phyloP scores from a whole-genome alignment of 2,113 vertebrate genomes.

The Hystrix cristata region DNA sequence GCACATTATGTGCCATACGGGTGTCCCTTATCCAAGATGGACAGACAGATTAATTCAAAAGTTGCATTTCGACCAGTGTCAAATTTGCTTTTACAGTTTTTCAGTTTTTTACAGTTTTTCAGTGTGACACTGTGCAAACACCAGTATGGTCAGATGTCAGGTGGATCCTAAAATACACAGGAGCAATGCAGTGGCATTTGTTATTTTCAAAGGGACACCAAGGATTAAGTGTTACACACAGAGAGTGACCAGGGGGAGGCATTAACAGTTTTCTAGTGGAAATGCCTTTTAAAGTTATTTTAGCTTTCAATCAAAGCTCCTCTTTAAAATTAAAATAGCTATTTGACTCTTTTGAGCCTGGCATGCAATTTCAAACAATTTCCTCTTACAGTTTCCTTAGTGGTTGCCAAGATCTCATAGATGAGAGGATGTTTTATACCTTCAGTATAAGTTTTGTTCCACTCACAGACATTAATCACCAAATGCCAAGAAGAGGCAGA shows the following conservation, averaged over 20 bases:
- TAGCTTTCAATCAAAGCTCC: neutral
- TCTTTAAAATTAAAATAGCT: constrained; percentile 66
- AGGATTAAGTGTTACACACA: neutral
- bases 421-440: constrained; percentile 62
- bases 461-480: constrained; percentile 61
- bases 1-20: too few species aligned
- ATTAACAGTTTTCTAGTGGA: neutral
- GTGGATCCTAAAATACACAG: neutral
- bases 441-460: constrained; percentile 47
- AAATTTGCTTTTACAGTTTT: too few species aligned
- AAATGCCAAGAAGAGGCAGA: constrained; percentile 40
- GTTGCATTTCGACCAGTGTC: neutral
- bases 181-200: accelerated
- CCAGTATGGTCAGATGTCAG: neutral
- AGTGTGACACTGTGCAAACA: neutral
- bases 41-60: neutral
- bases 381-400: neutral
- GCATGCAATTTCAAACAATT: constrained; percentile 48
- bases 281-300: constrained; percentile 25
- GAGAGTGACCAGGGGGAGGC: neutral
- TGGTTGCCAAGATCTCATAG: constrained; percentile 64
- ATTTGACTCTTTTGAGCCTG: neutral
- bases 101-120: neutral
- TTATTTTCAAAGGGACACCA: neutral
- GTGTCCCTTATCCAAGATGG: too few species aligned